These are phyloP conservation scores for Heliconius ethilla DNA, from an alignment of 2,888 invertebrate genomes.

Conservation along the genomic window DNA sequence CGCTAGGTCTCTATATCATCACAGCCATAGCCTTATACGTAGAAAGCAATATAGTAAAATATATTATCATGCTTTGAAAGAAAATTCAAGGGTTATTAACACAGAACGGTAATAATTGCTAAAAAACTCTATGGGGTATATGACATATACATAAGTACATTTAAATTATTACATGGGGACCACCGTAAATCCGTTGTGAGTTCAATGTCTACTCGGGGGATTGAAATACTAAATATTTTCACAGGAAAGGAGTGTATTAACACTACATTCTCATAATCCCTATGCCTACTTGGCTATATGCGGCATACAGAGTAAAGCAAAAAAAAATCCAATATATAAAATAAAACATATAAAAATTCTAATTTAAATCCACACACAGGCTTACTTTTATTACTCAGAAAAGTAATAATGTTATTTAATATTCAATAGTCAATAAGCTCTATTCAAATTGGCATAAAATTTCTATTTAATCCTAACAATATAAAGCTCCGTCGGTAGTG, in stretches of 20 bases:
- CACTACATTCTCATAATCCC: too few relatives aligned
- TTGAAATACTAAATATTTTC: too few relatives aligned
- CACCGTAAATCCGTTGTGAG: too few relatives aligned
- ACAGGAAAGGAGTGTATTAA: too few relatives aligned
- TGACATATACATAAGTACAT: too few relatives aligned
- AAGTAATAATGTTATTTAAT: slow-evolving; percentile 3
- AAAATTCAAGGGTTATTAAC: too few relatives aligned
- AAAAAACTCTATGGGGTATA: too few relatives aligned
- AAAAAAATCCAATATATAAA: not conserved
- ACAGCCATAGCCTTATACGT: not conserved
- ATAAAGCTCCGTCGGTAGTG: slow-evolving; percentile 8
- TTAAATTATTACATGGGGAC: too few relatives aligned
- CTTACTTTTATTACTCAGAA: not conserved
- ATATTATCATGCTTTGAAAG: not conserved
- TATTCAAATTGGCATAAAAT: slow-evolving; percentile 21
- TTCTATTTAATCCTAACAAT: slow-evolving; percentile 18
- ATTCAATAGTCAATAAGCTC: slow-evolving; percentile 6
- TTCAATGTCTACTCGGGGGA: too few relatives aligned
- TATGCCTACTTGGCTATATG: too few relatives aligned
- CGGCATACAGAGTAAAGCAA: too few relatives aligned
- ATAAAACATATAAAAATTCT: not conserved
- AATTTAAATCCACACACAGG: not conserved
- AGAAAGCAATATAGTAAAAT: not conserved
- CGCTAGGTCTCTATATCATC: not conserved
- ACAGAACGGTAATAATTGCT: too few relatives aligned